These are phyloP conservation scores for Lindbergichthys nudifrons DNA, from an alignment of 2,797 vertebrate species.

Conservation along the genomic window DNA sequence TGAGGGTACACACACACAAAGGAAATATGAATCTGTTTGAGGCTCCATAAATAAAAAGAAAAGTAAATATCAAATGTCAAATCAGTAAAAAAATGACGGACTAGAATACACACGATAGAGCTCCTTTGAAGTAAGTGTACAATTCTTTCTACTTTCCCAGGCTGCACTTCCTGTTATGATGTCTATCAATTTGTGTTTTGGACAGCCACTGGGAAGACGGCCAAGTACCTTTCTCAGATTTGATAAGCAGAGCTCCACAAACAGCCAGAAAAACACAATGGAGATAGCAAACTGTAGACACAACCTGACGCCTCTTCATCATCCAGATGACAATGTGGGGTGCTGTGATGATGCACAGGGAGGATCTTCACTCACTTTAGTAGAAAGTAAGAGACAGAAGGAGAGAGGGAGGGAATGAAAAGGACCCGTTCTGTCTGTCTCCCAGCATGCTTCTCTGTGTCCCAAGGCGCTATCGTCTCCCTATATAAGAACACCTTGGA, in stretches of 20 bases:
- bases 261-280: constrained; percentile 46
- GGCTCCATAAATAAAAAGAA: constrained; percentile 8
- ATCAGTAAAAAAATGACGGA: constrained; percentile 18
- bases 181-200: constrained; percentile 51
- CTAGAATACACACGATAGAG: constrained; percentile 5
- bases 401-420: constrained; percentile 11
- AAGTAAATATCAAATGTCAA: constrained; percentile 6
- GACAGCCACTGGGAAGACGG: constrained; percentile 20
- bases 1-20: too few relatives aligned
- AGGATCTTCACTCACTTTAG: constrained; percentile 54
- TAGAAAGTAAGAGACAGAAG: constrained; percentile 23
- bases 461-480: constrained; percentile 45
- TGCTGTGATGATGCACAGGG: constrained; percentile 45
- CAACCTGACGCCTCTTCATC: constrained; percentile 57
- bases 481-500: constrained; percentile 65
- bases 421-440: constrained; percentile 47
- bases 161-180: constrained; percentile 17
- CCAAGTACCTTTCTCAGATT: constrained; percentile 30
- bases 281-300: constrained; percentile 45
- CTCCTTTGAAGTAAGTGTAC: constrained; percentile 5
- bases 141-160: neutral
- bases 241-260: constrained; percentile 48
- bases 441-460: constrained; percentile 32
- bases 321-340: constrained; percentile 42
- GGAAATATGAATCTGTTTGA: neutral